Conservation (phyloP, 1,140 invertebrate genomes). For the Sitodiplosis mosellana region DNA sequence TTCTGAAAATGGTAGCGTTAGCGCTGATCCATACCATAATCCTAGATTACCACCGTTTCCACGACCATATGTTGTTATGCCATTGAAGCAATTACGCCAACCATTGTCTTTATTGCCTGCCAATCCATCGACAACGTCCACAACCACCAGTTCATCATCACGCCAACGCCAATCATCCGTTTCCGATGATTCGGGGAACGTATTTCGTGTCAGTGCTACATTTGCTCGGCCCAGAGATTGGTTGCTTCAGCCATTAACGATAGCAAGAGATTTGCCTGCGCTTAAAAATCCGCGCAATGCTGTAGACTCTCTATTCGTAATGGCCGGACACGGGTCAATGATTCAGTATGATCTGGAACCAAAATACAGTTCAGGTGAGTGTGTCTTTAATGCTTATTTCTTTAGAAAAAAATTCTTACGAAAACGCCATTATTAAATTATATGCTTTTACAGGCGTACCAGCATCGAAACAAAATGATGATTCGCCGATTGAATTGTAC, state of each 20-base stretch:
- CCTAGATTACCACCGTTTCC: constrained; percentile 78
- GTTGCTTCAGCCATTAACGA: constrained; percentile 39
- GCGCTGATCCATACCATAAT: constrained; percentile 58
- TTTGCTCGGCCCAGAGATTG: constrained; percentile 60
- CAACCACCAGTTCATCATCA: constrained; percentile 7
- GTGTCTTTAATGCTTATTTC: constrained; percentile 2
- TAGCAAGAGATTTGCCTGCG: constrained; percentile 23
- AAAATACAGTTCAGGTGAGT: constrained; percentile 26
- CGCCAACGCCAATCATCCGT: constrained; percentile 45
- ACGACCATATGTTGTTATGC: constrained; percentile 54
- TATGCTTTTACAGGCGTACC: constrained; percentile 36
- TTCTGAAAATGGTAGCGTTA: constrained; percentile 25
- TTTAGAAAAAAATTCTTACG: constrained; percentile 1
- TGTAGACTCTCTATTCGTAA: constrained; percentile 74
- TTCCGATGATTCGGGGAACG: constrained; percentile 42
- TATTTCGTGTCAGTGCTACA: constrained; percentile 53
- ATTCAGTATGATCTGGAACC: constrained; percentile 84
- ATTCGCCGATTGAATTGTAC: constrained; percentile 70
- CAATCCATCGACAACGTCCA: constrained; percentile 3
- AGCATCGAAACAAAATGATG: constrained; percentile 80
- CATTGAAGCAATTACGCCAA: constrained; percentile 73
- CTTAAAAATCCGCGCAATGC: constrained; percentile 28
- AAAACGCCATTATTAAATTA: constrained; percentile 3
- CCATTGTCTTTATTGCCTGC: constrained; percentile 33
- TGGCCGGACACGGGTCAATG: constrained; percentile 71